Evolutionary conservation across 2,888 invertebrate species (phyloP), one percentile per base, ranked within the genome.

Genomic region (Drosophila kambysellisi): DNA sequence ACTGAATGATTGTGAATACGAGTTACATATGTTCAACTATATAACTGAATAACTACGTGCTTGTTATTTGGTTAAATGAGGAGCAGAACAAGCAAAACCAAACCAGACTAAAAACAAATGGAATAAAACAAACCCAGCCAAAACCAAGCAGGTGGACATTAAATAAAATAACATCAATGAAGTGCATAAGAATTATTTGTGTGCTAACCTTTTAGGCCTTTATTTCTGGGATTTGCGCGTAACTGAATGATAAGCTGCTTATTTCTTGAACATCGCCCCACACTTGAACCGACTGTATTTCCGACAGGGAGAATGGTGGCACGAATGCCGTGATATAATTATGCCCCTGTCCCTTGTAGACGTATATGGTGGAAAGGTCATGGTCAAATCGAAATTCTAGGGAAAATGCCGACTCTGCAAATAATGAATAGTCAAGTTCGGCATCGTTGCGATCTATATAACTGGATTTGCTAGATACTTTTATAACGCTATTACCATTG

Each of bases 211-310:
- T 83, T 76, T 46, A 51, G 54, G 51, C 8, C 58, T 9, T 51
- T 59, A 17, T 56, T 30, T 52, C 6, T 57, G 29, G 7, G 25
- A 15, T 58, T 89, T 76, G 90, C 66, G 84, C 74, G 60, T 91
- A 92, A 70, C 72, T 77, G 82, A 93, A 88, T 48, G 91, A 82
- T 76, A 93, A 76, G 67, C 91, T 86, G 37, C 86, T 85, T 39
- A 93, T 84, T 82, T 91, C 92, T 70, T 91, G 77, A 30, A 93
- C 90, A 86, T 93, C 93, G 59, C 92, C 93, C 92, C 93, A 93
- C 51, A 93, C 89, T 81, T 93, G 93, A 33, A 93, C 74, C 50
- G 92, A 87, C 73, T 90, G 75, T 39, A 93, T 93, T n/a, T 90
- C 82, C 51, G 87, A 76, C 17, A 93, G 83, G 60, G 89, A 81